Base-by-base conservation (phyloP, 2,888 invertebrate species). In the Chymomyza fuscimana region DNA sequence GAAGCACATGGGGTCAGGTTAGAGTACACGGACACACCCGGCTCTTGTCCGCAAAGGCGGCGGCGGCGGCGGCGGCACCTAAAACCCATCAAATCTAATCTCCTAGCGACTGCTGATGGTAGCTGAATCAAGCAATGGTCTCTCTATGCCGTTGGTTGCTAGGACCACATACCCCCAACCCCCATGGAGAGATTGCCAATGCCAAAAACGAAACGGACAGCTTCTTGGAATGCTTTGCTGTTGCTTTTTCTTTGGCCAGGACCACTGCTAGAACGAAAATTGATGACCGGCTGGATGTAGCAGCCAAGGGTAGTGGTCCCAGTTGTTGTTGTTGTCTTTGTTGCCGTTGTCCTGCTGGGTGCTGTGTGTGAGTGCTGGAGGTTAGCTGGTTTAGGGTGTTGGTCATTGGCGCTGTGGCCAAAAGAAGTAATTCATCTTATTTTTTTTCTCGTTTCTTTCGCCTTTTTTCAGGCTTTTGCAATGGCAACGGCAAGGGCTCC, bases 381-480 rank as follows among this genome's bases (percentile, higher is more conserved):
- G 36, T 58, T 19, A 25, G 62, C 36, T 22, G 64, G 70, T 71
- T 69, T 69, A 69, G 79, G 73, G 65, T 74, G 75, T 76, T 86
- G 85, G 85, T 86, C 85, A 86, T 88, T 88, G 85, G 88, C 85
- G 87, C 88, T 82, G 82, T 75, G 85, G 87, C 85, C 86, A 87
- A 82, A 88, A 86, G 87, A 88, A 88, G 87, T 87, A 87, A 87
- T 87, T 87, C 86, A 87, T 87, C 89, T 87, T 87, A 81, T 87
- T 89, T 70, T 40, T 63, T 63, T 52, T 61, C 12, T 19, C 22
- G 6, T 52, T 50, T 15, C 40, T 62, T 60, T 64, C 25, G 15
- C 15, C 46, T 63, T 50, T 79, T 76, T 70, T 72, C 69, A 70
- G 80, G 70, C 70, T n/a, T n/a, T 51, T 67, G 67, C 74, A 16